Base-by-base conservation (phyloP, 1,140 invertebrate genomes). In the Bombus soroeensis region DNA sequence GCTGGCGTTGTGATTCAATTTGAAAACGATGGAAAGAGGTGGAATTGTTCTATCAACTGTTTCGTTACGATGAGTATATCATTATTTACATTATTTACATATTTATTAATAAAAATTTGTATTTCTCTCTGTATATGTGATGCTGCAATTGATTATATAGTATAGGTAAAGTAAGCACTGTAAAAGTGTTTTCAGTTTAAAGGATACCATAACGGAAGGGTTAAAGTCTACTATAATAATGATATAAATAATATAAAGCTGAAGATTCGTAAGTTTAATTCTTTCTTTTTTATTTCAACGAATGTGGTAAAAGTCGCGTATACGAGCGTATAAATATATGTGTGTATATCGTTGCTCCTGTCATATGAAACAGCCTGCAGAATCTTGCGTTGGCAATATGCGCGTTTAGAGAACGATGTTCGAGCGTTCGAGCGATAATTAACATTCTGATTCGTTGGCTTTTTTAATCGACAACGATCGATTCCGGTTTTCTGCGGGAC, bases 201-300 rank as follows among this genome's bases (percentile, higher is more conserved):
- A 62, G 28, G 59, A n/a, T 28, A 53, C 6, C 47, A 8, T 53
- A 53, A 53, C 18, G 18, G 47, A 22, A 2, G 28, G 59, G 28
- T n/a, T 10, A n/a, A 62, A 53, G 47, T 5, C 47, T n/a, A 28
- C n/a, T 66, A 15, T 15, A 18, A 32, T 18, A 13, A 15, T 0
- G n/a, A 32, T 66, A 66, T 8, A 32, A 66, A 66, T 32, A 34
- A 66, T 18, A 18, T 6, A 66, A 15, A 32, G n/a, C 28, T 0
- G 32, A 66, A 66, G 2, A 2, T 66, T 9, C 68, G 12, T 28
- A 41, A 73, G 28, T 3, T n/a, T 41, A 37, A 10, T 73, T 43
- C n/a, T 71, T 39, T 43, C 57, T 66, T 13, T 80, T 85, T 71
- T 80, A 73, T 85, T 85, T 47, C 28, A 80, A 84, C 57, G 37